Base-by-base conservation (phyloP, 2,797 vertebrate genomes). In the Lepus oiostolus region DNA sequence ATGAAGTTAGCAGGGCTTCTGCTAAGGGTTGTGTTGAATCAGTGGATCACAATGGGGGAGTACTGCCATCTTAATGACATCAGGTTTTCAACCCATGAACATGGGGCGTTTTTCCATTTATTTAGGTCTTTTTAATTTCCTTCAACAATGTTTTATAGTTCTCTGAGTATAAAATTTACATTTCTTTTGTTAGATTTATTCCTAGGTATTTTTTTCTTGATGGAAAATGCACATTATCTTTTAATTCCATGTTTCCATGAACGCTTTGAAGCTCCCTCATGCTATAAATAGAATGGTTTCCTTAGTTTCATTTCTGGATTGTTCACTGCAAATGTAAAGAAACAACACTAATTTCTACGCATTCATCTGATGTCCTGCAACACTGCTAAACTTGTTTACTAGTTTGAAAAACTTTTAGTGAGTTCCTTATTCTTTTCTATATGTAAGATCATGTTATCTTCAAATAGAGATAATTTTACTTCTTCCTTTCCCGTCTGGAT, bases 181-280 rank as follows among this genome's bases (percentile, higher is more conserved):
- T 22, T 90, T 86, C 35, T 88, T 85, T 90, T 82, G 50, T 80
- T 85, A 75, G 68, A 86, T 93, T 70, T 81, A 81, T 85, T 90
- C 30, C 62, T 95, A 85, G 32, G 26, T 82, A 71, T 90, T 72
- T 80, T 62, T 80, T 72, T 83, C 16, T 79, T 93, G 65, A 62
- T 77, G 19, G 54, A 58, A 16, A 58, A 58, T 58, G 54, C 54
- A 58, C 54, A 58, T 58, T 21, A 58, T 58, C 54, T 58, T 58
- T 58, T 58, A 58, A 58, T 58, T 58, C 54, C 54, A 58, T 21
- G 19, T 58, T 58, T 58, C 54, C 54, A 58, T 19, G 54, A 58
- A 58, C 17, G 54, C 54, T 58, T 58, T 58, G 54, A 58, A 58
- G 54, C 54, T 58, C 14, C 5, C 17, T 58, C 14, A 58, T 21